These are phyloP conservation scores for Proales similis DNA, from an alignment of 1,140 invertebrate genomes.

Conservation along the genomic window DNA sequence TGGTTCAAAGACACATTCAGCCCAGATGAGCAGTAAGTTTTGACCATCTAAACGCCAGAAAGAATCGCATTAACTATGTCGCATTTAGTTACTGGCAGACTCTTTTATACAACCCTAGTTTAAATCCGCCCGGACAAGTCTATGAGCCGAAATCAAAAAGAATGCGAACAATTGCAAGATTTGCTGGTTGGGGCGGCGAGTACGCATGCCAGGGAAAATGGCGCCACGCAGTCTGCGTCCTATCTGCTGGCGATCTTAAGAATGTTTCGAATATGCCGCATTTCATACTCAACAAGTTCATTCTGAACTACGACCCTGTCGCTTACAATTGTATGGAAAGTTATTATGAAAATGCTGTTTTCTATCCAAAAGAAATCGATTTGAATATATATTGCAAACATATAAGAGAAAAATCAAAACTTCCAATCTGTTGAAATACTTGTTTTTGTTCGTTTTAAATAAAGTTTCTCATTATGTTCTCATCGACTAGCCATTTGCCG, in stretches of 20 bases:
- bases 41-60: no score
- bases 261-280: constrained; percentile 15
- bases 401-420: no score
- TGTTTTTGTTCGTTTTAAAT: no score
- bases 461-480: no score
- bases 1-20: constrained; percentile 42
- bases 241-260: constrained; percentile 44
- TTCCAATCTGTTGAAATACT: no score
- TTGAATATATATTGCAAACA: no score
- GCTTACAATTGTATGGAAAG: constrained; percentile 46
- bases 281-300: constrained; percentile 50
- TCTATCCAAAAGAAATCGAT: no score
- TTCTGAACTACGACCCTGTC: constrained; percentile 42
- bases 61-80: no score
- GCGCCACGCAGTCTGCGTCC: constrained; percentile 44
- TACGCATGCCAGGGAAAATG: constrained; percentile 5
- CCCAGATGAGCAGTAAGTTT: constrained; percentile 49
- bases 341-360: no score
- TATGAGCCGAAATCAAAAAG: constrained; percentile 2
- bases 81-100: constrained; percentile 12
- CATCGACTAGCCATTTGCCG: no score
- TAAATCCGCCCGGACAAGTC: not conserved
- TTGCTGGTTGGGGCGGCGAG: constrained; percentile 7
- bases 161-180: not conserved
- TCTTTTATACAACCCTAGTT: constrained; percentile 11